phyloP scores from a whole-genome alignment of 2,888 invertebrate genomes.

The Syrphus vitripennis region DNA sequence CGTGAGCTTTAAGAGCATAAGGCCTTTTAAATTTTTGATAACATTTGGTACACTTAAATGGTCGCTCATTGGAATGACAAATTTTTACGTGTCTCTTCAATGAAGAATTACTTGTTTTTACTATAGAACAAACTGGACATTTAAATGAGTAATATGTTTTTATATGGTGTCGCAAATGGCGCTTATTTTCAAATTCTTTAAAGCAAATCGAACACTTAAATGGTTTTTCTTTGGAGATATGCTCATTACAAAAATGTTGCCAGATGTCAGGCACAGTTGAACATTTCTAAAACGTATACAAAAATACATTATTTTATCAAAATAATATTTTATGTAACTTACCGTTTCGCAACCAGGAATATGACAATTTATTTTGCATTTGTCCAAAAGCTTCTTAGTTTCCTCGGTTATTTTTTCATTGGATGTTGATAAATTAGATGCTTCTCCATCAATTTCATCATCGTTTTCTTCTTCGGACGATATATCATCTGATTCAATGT shows the following conservation, averaged over 20 bases:
- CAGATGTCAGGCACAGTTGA: not conserved
- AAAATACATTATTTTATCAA: not conserved
- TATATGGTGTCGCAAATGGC: not conserved
- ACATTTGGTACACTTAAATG: not conserved
- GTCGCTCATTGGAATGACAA: not conserved
- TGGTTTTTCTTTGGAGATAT: not conserved
- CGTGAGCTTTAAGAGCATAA: not conserved
- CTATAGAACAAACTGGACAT: not conserved
- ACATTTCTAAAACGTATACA: not conserved
- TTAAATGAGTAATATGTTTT: not conserved
- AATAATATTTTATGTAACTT: too few relatives aligned
- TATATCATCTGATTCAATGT: not conserved
- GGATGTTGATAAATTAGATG: not conserved
- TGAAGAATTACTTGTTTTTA: not conserved
- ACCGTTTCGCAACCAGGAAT: not conserved
- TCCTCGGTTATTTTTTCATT: not conserved
- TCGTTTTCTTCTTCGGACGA: not conserved
- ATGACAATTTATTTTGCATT: not conserved
- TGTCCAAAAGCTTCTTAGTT: not conserved
- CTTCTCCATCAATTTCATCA: too few relatives aligned
- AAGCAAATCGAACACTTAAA: not conserved
- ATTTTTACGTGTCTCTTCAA: not conserved
- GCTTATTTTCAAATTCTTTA: not conserved
- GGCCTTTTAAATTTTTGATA: not conserved
- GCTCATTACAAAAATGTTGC: not conserved